Evolutionary conservation across 2,113 vertebrate genomes (phyloP).

Genomic region (Thinocorus orbignyianus): DNA sequence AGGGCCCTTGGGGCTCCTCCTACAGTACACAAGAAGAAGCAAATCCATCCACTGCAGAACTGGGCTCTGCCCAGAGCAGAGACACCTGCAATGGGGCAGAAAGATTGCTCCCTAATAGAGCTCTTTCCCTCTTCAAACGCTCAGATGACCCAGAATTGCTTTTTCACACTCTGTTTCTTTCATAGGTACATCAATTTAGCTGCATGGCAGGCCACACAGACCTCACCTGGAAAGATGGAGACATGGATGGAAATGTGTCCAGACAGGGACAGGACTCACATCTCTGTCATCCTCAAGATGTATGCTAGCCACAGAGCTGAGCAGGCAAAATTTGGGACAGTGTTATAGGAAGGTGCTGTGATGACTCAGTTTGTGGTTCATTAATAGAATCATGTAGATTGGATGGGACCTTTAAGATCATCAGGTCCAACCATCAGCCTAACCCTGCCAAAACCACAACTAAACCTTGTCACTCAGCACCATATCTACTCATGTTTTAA

Average conservation of each 20-base stretch:
- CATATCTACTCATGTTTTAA: neutral
- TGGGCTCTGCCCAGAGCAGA: neutral
- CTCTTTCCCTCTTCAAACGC: neutral
- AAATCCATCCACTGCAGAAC: neutral
- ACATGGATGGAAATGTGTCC: neutral
- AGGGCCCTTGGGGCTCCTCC: neutral
- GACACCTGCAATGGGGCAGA: neutral
- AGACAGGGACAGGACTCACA: neutral
- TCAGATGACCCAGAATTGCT: neutral
- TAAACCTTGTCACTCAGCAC: neutral
- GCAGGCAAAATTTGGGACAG: neutral
- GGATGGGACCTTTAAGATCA: neutral
- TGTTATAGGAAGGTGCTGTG: neutral
- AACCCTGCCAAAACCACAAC: neutral
- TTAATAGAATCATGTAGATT: neutral
- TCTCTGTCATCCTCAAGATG: rapidly evolving
- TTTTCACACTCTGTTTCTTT: neutral
- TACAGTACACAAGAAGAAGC: neutral
- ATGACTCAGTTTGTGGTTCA: neutral
- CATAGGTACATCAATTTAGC: rapidly evolving
- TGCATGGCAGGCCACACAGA: neutral
- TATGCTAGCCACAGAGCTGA: neutral
- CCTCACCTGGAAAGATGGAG: neutral
- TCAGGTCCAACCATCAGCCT: neutral
- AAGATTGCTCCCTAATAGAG: neutral